These are phyloP conservation scores for Dyspetes luteomarginatus DNA, from an alignment of 2,888 invertebrate species.

Conservation along the genomic window DNA sequence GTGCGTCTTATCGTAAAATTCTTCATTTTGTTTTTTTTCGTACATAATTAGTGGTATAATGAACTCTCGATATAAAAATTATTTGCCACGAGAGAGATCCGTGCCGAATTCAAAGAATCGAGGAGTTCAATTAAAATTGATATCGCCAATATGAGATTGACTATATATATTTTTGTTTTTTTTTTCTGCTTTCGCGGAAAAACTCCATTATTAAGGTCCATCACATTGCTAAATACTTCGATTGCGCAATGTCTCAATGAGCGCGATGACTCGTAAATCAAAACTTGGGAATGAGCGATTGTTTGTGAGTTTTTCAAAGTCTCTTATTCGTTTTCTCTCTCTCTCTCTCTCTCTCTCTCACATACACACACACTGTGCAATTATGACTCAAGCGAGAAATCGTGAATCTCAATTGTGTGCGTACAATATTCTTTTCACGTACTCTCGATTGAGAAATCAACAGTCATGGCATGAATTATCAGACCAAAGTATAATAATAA, in stretches of 20 bases:
- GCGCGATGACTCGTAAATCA: slow-evolving; percentile 10
- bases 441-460: slow-evolving; percentile 27
- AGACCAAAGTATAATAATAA: not conserved
- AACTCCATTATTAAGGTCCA: slow-evolving; percentile 38
- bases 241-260: slow-evolving; percentile 40
- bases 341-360: not conserved
- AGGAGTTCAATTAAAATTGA: not conserved
- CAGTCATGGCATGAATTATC: slow-evolving; percentile 39
- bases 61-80: not conserved
- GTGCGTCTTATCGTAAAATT: too few species aligned
- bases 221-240: slow-evolving; percentile 44
- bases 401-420: not conserved
- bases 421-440: slow-evolving; percentile 2
- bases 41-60: not conserved
- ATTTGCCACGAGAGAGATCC: not conserved
- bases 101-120: not conserved
- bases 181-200: not conserved
- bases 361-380: not conserved
- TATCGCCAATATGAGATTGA: not conserved
- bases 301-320: not conserved
- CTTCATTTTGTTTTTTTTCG: not conserved
- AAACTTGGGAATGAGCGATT: not conserved
- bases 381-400: slow-evolving; percentile 4
- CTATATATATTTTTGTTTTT: not conserved
- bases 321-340: not conserved